Base-by-base conservation (phyloP, 2,113 vertebrate species). In the Microcebus jonahi region DNA sequence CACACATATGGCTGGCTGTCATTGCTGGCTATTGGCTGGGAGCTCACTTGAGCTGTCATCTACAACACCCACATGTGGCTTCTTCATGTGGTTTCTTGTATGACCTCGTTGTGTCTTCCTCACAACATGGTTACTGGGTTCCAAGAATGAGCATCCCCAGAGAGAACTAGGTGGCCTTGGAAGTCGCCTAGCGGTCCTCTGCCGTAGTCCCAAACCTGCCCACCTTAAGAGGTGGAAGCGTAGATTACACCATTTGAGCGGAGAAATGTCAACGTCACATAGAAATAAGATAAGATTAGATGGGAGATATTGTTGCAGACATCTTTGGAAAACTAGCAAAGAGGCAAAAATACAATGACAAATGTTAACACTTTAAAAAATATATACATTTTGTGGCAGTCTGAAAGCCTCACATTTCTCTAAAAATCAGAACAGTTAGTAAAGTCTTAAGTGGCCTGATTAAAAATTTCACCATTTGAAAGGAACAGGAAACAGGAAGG, bases 391-490 rank as follows among this genome's bases (percentile, higher is more conserved):
- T 71, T 53, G 5, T 73, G 29, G 68, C 79, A 95, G 34, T 50
- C 68, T 87, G 0, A 85, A 59, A 61, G 27, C 65, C 61, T 71
- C 61, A 3, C 63, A 12, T 25, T 48, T 85, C 81, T 95, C 85
- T 31, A 45, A 88, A 90, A 91, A 75, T 61, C n/a, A 85, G 68
- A 55, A 34, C 57, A 89, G 55, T 92, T 88, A 81, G 57, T 90
- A 91, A 71, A 76, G 68, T 90, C 61, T 73, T 70, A 50, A 82
- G 29, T 34, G 17, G 25, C 5, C 45, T 68, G 6, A 53, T 57
- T 77, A 91, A 76, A 83, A 67, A 27, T 88, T 63, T 76, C 36
- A n/a, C 92, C 59, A n/a, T 1, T 75, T 85, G 67, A 79, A 94
- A 94, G 55, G 45, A 88, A 53, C 9, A 82, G 88, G 39, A 76